phyloP scores from a whole-genome alignment of 1,140 invertebrate species.

The Rhagoletis pomonella region DNA sequence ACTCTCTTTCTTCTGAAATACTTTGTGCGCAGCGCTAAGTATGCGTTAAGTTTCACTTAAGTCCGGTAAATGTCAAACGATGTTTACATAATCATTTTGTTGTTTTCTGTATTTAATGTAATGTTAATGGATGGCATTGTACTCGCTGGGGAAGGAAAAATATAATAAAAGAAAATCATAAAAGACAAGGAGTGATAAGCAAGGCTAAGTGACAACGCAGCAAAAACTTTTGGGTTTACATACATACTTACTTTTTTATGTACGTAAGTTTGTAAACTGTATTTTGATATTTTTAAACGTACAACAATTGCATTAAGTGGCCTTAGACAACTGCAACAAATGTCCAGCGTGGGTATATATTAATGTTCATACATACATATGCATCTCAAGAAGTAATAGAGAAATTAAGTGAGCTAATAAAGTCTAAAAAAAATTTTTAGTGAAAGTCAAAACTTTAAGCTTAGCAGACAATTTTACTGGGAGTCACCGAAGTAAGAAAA shows the following conservation, averaged over 20 bases:
- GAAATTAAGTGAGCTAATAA: no score
- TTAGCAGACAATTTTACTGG: no score
- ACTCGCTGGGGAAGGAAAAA: no score
- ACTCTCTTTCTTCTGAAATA: no score
- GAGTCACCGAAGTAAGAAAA: no score
- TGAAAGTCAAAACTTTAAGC: no score
- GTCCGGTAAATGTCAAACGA: conserved; percentile 3
- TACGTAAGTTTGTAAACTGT: neutral
- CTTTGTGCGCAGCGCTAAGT: neutral
- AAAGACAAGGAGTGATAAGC: neutral
- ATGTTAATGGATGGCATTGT: neutral
- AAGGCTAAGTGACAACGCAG: neutral
- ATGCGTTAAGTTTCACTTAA: conserved; percentile 6
- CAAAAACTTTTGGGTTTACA: neutral
- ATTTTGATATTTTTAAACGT: neutral
- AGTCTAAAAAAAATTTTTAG: no score
- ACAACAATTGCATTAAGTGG: neutral
- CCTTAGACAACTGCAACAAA: neutral
- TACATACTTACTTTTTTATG: neutral
- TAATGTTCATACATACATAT: no score
- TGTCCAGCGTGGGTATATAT: neutral
- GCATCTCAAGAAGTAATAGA: no score
- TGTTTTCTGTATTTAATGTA: neutral
- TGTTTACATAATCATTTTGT: neutral
- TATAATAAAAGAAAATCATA: neutral